These are phyloP conservation scores for Bilobella aurantiaca DNA, from an alignment of 1,140 invertebrate species.

Conservation along the genomic window DNA sequence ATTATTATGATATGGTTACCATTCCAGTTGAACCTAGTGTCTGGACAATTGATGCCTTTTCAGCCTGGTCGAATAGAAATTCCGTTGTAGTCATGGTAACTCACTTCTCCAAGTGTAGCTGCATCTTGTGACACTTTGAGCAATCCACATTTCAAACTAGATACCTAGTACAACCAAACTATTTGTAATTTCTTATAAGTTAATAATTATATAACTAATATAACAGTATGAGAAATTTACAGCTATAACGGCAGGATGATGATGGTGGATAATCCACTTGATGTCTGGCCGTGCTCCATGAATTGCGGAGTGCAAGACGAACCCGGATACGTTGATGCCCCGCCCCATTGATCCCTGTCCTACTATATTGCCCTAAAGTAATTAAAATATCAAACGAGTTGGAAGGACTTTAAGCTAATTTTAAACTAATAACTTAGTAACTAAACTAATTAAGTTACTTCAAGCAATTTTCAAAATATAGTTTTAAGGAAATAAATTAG, in stretches of 20 bases:
- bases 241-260: constrained; percentile 79
- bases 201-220: neutral
- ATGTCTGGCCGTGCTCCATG: constrained; percentile 94
- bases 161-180: constrained; percentile 52
- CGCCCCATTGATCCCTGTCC: constrained; percentile 88
- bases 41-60: constrained; percentile 77
- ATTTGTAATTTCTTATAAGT: too few species aligned
- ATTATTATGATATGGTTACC: too few species aligned
- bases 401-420: constrained; percentile 41
- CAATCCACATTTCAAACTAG: constrained; percentile 78
- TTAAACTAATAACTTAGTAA: too few species aligned
- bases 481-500: too few species aligned
- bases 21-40: constrained; percentile 89
- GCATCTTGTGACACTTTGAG: constrained; percentile 82
- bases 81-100: constrained; percentile 65
- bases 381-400: neutral
- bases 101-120: constrained; percentile 76
- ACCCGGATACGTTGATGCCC: constrained; percentile 59
- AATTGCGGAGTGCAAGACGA: constrained; percentile 88
- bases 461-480: too few species aligned
- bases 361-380: constrained; percentile 71
- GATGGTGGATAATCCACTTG: constrained; percentile 88
- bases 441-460: too few species aligned
- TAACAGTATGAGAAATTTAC: constrained; percentile 45
- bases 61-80: constrained; percentile 63